These are phyloP conservation scores for Frieseomelitta varia DNA, from an alignment of 1,140 invertebrate species.

Conservation along the genomic window DNA sequence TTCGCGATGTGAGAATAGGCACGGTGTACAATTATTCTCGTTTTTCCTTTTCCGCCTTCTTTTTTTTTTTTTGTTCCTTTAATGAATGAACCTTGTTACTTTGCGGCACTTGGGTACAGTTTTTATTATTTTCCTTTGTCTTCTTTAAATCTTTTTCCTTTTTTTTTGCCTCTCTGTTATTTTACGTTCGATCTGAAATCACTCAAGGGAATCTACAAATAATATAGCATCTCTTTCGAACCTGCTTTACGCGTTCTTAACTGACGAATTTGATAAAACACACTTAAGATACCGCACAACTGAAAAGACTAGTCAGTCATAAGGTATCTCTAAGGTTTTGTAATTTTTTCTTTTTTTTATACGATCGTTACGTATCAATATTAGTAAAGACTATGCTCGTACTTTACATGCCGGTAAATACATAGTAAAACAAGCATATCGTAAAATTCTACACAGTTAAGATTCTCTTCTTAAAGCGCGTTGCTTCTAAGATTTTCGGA, in stretches of 20 bases:
- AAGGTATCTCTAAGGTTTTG: slow-evolving; percentile 38
- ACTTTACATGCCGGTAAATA: slow-evolving; percentile 56
- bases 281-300: slow-evolving; percentile 39
- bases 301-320: slow-evolving; percentile 42
- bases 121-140: slow-evolving; percentile 48
- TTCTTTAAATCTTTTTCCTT: background rate
- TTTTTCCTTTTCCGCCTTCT: background rate
- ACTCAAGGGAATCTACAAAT: slow-evolving; percentile 55
- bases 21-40: slow-evolving; percentile 43
- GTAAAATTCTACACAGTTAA: slow-evolving; percentile 42
- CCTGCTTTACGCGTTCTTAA: slow-evolving; percentile 28
- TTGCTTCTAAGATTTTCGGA: slow-evolving; percentile 35
- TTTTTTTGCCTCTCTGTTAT: background rate
- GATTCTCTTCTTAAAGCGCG: slow-evolving; percentile 25
- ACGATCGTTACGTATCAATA: slow-evolving; percentile 38
- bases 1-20: slow-evolving; percentile 33
- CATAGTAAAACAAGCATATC: slow-evolving; percentile 52
- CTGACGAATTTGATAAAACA: slow-evolving; percentile 52
- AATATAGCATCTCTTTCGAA: slow-evolving; percentile 57
- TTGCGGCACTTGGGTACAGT: slow-evolving; percentile 70
- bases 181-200: slow-evolving; percentile 45
- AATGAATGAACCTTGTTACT: slow-evolving; percentile 60
- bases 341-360: slow-evolving; percentile 9
- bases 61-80: background rate
- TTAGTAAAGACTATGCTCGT: slow-evolving; percentile 26